Evolutionary conservation across 2,113 vertebrate genomes (phyloP), one percentile per base, ranked within the genome.

Genomic region (Acanthisitta chloris): DNA sequence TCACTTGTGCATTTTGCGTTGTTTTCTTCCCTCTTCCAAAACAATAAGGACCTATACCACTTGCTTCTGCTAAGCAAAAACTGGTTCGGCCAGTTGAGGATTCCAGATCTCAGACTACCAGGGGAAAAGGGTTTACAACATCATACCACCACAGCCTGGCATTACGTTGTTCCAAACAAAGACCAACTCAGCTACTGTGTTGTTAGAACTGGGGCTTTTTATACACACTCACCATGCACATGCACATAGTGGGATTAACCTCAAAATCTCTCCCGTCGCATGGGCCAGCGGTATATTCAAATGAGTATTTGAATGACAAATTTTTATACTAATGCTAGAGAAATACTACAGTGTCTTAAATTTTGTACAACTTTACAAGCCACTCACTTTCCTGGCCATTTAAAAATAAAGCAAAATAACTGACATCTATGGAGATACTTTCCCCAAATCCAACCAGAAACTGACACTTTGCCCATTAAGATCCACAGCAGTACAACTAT

Each of bases 61-160:
- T 72, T 42, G 40, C 16, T 88, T 66, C 46, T 69, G 36, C 33
- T 38, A 17, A 93, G 38, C 29, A 79, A 64, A 81, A 96, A 84
- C 76, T 90, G 70, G 90, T 94, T 94, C 85, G 78, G 70, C 78
- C 78, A 88, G 91, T 96, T 92, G 72, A 93, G 36, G 57, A 64
- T 42, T 54, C 31, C 52, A 34, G 33, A 88, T 48, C 74, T 90
- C 52, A 15, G 21, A 52, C 24, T 80, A 43, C 9, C 33, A 69
- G 4, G 9, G 42, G 33, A 76, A 62, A 65, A 51, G 10, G 20
- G n/a, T 80, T 81, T 36, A 42, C 28, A 81, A 23, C 14, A 72
- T 29, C 25, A 43, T 36, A 89, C 90, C 71, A 87, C 33, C 69
- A 46, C 33, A 79, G 76, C 31, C 83, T 43, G 19, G 34, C 43